Base-by-base conservation (phyloP, 2,888 invertebrate genomes). In the Oxytorus armatus region DNA sequence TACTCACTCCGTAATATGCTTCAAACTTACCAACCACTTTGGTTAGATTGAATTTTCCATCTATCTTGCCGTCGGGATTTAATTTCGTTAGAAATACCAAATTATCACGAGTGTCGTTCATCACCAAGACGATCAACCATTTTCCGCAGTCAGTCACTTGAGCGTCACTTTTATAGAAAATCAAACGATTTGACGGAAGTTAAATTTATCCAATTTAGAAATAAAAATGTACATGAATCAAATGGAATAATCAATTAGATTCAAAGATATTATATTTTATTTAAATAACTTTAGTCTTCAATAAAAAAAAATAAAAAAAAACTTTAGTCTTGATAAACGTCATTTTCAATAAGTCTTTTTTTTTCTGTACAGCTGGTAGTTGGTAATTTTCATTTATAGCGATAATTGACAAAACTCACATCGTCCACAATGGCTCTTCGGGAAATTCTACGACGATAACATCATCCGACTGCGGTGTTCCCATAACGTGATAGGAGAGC, bases 101-200 rank as follows among this genome's bases (percentile, higher is more conserved):
- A 93, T 98, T 98, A 92, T 98, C 97, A 82, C 97, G 96, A 90
- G 98, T 98, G 86, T 98, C 98, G 92, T 97, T 96, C 81, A 95
- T 94, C 16, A 97, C 96, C 1, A 95, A 94, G 87, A 99, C 94
- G 42, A 99, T 93, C 85, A 99, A 93, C 93, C 97, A 99, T 49
- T 95, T 93, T 3, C 99, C 99, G 93, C 98, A 98, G 90, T 98
- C 96, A 7, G 97, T 96, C 68, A 99, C 97, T 86, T 95, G 94
- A 10, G 96, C 96, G 81, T 96, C 95, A 88, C 98, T 98, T n/a
- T n/a, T n/a, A n/a, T n/a, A n/a, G 92, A 0, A 61, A 76, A 44
- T 82, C n/a, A n/a, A n/a, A 69, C 83, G 70, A 75, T 33, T 39
- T 8, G 21, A n/a, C 8, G 70, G 75, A 73, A 74, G 21, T 21